phyloP scores from a whole-genome alignment of 2,113 vertebrate species.

The Pedionomus torquatus region DNA sequence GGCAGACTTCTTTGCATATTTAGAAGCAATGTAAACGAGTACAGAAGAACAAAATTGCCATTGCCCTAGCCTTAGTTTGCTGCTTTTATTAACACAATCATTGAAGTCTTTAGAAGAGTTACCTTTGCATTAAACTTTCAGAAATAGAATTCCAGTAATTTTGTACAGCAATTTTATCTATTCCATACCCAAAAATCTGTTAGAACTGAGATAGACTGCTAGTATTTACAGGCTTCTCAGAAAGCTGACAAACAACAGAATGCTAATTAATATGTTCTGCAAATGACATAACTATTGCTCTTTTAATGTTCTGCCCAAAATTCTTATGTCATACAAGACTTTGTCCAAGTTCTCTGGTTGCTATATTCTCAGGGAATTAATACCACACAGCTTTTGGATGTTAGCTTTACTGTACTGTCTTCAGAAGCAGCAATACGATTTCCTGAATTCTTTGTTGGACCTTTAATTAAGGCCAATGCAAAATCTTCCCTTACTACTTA shows the following conservation, averaged over 20 bases:
- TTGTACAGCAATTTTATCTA: neutral
- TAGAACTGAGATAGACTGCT: too few relatives aligned
- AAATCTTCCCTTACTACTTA: neutral
- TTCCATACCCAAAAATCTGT: neutral
- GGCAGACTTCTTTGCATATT: neutral
- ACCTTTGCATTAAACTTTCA: neutral
- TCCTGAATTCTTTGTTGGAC: neutral
- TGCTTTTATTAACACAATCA: neutral
- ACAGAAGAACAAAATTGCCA: neutral
- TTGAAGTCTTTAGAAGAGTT: neutral
- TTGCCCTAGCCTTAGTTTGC: neutral
- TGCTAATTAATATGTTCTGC: neutral
- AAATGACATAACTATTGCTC: neutral
- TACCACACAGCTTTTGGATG: neutral
- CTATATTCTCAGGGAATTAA: neutral
- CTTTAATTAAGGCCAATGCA: neutral
- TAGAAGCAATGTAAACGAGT: neutral
- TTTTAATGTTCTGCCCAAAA: too few relatives aligned
- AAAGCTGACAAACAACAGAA: neutral
- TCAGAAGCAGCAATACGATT: neutral
- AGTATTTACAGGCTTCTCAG: neutral
- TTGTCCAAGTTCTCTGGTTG: neutral
- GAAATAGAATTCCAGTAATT: neutral
- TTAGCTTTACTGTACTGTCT: neutral
- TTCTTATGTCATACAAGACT: too few relatives aligned